Evolutionary conservation across 2,113 vertebrate species (phyloP), one percentile per base, ranked within the genome.

Genomic region (Misgurnus anguillicaudatus): DNA sequence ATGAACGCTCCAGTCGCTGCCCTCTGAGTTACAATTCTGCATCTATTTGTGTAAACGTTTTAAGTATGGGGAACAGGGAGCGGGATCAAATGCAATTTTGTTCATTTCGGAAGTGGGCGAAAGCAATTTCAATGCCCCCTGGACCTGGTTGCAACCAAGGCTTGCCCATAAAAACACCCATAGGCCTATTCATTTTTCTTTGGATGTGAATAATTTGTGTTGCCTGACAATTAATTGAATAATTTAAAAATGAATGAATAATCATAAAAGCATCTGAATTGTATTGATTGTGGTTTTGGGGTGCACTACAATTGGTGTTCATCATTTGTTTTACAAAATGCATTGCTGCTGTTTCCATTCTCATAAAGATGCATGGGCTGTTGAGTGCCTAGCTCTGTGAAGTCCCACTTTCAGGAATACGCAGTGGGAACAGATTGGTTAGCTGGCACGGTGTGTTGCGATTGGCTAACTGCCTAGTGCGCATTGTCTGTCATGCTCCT

Each of bases 71-170:
- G 68, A n/a, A 53, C 64, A n/a, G 17, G 53, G 53, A 57, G 53
- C 53, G 53, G 62, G 69, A 64, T 81, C 76, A 68, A 69, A 61
- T 65, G 64, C 53, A 24, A 82, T 79, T 79, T 70, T 71, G 24
- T 75, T 47, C 21, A 58, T 71, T 71, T 3, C 4, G 48, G 17
- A 71, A 67, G 17, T 2, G 51, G 68, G n/a, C 3, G 17, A 57
- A 71, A 71, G 51, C 69, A 57, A 57, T 57, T 71, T 21, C 55
- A 51, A 39, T 71, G 47, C 16, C 70, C 70, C 21, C 11, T 8
- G 5, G 21, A 60, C n/a, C 38, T 16, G 11, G 55, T 58, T 73
- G 36, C 24, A 45, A 41, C 39, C 55, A 11, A 42, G 13, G 55
- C 51, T 41, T n/a, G 48, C 69, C 53, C 16, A 39, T 72, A 57